Evolutionary conservation across 92 coral and sea anemone species (phyloP), one percentile per base, ranked within the genome.

Genomic region (Zoanthus solanderi): DNA sequence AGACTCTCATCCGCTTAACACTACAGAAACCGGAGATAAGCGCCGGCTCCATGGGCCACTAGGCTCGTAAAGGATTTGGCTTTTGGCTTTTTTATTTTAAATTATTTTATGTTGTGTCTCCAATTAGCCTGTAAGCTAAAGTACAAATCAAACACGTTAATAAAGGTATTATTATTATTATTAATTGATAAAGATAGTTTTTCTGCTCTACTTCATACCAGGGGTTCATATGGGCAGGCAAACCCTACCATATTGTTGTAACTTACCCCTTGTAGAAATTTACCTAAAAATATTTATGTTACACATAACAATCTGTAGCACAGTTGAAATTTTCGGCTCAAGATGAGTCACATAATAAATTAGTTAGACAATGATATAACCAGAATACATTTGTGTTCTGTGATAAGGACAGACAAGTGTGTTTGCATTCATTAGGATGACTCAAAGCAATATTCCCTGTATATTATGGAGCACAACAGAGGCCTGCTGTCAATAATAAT

Each of bases 401-500:
- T 67, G 72, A 67, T 67, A 67, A 67, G 72, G 72, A 29, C 74
- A 72, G 78, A 72, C 78, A 72, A 72, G 78, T 72, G 78, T 72
- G 78, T 72, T 72, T 72, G 42, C 78, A 72, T 72, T 72, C 78
- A 72, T 72, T 72, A 72, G 78, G 78, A 75, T 75, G 79, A 18
- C 78, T 77, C 46, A 78, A 78, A 78, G 67, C 83, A 54, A 78
- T 78, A 78, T 56, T 78, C 71, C 50, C 30, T 15, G 47, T 57
- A 58, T 60, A 58, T 78, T 78, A 57, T 78, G 68, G 31, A 60
- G 68, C 84, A 60, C 84, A 60, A 78, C 53, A 44, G 82, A 77
- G 84, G 69, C 84, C 84, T 78, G 52, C 46, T 78, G 84, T 78
- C 84, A 78, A 78, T 57, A 78, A 32, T 57, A 57, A 53, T 78